Conservation (phyloP, 2,888 invertebrate genomes). For the Ypsolopha sequella region DNA sequence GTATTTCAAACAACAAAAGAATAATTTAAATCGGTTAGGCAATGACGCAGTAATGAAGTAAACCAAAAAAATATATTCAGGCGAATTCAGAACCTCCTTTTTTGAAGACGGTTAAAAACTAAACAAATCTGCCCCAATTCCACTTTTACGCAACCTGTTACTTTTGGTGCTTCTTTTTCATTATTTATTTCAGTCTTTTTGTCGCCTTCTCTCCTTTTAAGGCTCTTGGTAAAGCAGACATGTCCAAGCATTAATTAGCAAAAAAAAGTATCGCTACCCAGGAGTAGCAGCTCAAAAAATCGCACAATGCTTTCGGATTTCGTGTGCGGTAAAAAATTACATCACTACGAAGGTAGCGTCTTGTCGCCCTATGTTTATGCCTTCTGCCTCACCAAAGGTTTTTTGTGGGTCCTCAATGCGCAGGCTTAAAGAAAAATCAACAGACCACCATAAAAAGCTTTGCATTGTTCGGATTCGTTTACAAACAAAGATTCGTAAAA, state of each 20-base stretch:
- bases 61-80: too few relatives aligned
- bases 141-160: constrained; percentile 7
- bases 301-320: constrained; percentile 14
- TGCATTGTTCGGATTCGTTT: constrained; percentile 50
- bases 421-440: constrained; percentile 21
- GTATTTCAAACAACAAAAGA: too few relatives aligned
- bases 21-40: too few relatives aligned
- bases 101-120: too few relatives aligned
- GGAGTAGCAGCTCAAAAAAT: constrained; percentile 13
- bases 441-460: constrained; percentile 19
- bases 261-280: not conserved
- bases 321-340: constrained; percentile 14
- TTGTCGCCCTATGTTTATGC: constrained; percentile 24
- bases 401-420: constrained; percentile 19
- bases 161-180: not conserved
- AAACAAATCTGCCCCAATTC: constrained; percentile 30
- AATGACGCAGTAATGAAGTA: too few relatives aligned
- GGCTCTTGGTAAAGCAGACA: not conserved
- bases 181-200: not conserved
- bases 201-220: not conserved
- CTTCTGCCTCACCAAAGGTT: constrained; percentile 16
- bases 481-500: constrained; percentile 59
- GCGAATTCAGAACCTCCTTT: too few relatives aligned
- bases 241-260: not conserved
- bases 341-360: constrained; percentile 13